Percentiles rank a stretch among this genome's conserved stretches.
phyloP scores from a whole-genome alignment of 1,140 invertebrate species.

The Drosophila kohkoa region DNA sequence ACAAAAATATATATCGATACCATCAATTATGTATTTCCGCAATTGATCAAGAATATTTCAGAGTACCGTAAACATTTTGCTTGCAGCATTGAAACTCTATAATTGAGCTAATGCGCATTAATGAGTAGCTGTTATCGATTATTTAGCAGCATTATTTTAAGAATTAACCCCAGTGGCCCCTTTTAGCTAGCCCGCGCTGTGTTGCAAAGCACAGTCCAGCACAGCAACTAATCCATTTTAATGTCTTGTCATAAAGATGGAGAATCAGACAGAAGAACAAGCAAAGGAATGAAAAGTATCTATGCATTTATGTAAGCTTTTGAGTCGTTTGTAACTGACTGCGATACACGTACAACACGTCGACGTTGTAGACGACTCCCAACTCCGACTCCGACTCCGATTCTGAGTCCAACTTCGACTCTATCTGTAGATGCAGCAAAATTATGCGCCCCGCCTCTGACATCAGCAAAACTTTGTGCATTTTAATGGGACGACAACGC shows the following conservation, averaged over 20 bases:
- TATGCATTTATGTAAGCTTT: constrained; percentile 48
- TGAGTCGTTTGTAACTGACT: constrained; percentile 7
- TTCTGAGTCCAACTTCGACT: neutral
- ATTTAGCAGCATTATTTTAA: neutral
- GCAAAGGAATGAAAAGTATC: constrained; percentile 22
- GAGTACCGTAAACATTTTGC: too few relatives aligned
- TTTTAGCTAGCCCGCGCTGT: neutral
- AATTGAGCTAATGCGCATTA: neutral
- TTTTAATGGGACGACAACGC: constrained; percentile 30
- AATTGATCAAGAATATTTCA: too few relatives aligned
- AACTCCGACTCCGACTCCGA: too few relatives aligned
- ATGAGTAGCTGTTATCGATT: neutral
- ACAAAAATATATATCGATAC: too few relatives aligned
- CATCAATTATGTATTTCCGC: too few relatives aligned
- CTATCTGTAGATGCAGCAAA: constrained; percentile 28
- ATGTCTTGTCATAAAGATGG: constrained; percentile 34
- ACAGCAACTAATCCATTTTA: constrained; percentile 39
- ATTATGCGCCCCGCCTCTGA: constrained; percentile 48
- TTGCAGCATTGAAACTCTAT: too few relatives aligned
- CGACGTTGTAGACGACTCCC: too few relatives aligned
- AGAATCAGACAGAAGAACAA: neutral
- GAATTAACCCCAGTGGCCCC: constrained; percentile 1
- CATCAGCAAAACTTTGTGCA: constrained; percentile 41
- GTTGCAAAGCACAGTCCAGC: neutral
- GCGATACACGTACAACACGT: constrained; percentile 10